Conservation (phyloP, 2,888 invertebrate genomes). For the Cecidostiba fungosa region DNA sequence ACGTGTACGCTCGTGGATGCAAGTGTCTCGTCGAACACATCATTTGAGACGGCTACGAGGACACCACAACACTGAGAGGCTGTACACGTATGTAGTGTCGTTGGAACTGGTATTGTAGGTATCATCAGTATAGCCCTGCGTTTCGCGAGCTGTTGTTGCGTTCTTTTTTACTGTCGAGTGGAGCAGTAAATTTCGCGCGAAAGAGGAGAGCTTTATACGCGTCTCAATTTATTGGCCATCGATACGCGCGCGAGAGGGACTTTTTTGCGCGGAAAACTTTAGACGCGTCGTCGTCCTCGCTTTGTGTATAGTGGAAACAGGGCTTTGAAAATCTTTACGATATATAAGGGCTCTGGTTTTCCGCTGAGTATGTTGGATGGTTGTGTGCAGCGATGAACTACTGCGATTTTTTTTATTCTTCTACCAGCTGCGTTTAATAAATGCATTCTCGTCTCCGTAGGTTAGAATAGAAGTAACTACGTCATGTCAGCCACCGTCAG, state of each 20-base stretch:
- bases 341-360: slow-evolving; percentile 6
- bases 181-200: slow-evolving; percentile 34
- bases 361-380: slow-evolving; percentile 11
- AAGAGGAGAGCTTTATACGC: slow-evolving; percentile 43
- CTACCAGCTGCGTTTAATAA: not conserved
- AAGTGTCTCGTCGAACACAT: slow-evolving; percentile 59
- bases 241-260: not conserved
- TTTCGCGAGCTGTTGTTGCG: slow-evolving; percentile 16
- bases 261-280: slow-evolving; percentile 20
- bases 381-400: not conserved
- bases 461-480: slow-evolving; percentile 16
- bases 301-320: not conserved
- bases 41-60: slow-evolving; percentile 22
- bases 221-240: slow-evolving; percentile 51
- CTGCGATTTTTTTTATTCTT: not conserved
- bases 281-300: not conserved
- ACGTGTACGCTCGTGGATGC: not conserved
- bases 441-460: not conserved
- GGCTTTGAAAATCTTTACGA: slow-evolving; percentile 51
- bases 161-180: slow-evolving; percentile 14
- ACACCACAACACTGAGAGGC: not conserved
- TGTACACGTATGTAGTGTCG: not conserved
- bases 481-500: slow-evolving; percentile 39
- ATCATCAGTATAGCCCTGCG: not conserved
- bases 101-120: too few species aligned